Evolutionary conservation across 1,140 invertebrate genomes (phyloP).

Genomic region (Zaprionus africanus): DNA sequence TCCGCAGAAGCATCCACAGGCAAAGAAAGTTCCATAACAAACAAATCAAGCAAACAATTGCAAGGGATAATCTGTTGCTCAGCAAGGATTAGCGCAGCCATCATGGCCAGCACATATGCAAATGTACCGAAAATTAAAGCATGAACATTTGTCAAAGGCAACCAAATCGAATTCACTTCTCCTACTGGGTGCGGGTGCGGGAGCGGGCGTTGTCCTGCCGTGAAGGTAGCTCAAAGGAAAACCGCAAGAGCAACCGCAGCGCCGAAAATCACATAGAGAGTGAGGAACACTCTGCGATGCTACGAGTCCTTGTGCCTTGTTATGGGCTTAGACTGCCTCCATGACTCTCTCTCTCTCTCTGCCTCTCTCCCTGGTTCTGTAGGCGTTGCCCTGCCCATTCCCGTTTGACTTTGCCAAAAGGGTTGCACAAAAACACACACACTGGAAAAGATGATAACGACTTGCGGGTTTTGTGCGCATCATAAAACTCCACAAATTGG

Average conservation of each 20-base stretch:
- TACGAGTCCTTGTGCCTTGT: constrained; percentile 32
- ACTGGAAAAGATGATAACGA: constrained; percentile 68
- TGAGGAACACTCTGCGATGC: not conserved
- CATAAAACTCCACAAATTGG: constrained; percentile 77
- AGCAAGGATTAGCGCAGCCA: constrained; percentile 67
- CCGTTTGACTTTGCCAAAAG: constrained; percentile 57
- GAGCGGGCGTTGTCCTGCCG: constrained; percentile 20
- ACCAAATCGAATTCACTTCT: constrained; percentile 37
- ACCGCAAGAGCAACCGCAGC: constrained; percentile 69
- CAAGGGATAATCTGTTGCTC: constrained; percentile 81
- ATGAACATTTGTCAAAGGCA: constrained; percentile 70
- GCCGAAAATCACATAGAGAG: constrained; percentile 27
- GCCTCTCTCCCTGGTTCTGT: constrained; percentile 1
- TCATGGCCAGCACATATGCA: constrained; percentile 62
- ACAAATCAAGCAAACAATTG: constrained; percentile 82
- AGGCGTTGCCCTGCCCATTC: constrained; percentile 47
- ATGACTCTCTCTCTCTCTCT: not conserved
- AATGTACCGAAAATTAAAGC: constrained; percentile 75
- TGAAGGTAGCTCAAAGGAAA: constrained; percentile 41
- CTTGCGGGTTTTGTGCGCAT: constrained; percentile 63
- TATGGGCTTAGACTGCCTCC: constrained; percentile 76
- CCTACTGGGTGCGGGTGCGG: constrained; percentile 15
- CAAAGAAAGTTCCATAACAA: constrained; percentile 57
- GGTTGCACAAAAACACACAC: constrained; percentile 48
- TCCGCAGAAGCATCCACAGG: constrained; percentile 28